Percentiles rank a stretch among this genome's conserved stretches.
These are phyloP conservation scores for Sebastes vulpes DNA, from an alignment of 2,797 vertebrate genomes.

Conservation along the genomic window DNA sequence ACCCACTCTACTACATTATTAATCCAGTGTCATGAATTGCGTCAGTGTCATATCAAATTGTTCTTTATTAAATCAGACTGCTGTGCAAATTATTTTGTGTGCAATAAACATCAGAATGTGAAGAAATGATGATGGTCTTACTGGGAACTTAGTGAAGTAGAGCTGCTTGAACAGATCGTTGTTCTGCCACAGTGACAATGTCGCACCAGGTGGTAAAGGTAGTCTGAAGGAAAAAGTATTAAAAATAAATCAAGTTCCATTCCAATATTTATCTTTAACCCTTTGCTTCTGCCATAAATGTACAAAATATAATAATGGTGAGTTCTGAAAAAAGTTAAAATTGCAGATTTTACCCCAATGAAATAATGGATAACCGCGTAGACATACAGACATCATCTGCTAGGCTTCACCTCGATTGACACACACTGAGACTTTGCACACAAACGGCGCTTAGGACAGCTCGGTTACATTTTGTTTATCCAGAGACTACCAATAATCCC, in stretches of 20 bases:
- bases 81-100: neutral
- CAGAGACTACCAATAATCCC: conserved; percentile 15
- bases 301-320: neutral
- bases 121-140: conserved; percentile 72
- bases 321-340: neutral
- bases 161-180: conserved; percentile 88
- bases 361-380: neutral
- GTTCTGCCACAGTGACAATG: conserved; percentile 95
- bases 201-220: conserved; percentile 93
- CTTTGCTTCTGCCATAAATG: neutral
- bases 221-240: conserved; percentile 78
- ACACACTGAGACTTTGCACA: neutral
- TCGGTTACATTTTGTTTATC: conserved; percentile 35
- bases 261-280: neutral
- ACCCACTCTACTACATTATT: neutral
- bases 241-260: neutral
- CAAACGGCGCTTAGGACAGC: neutral
- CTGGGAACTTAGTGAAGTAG: conserved; percentile 95
- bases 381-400: neutral
- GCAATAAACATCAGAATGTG: neutral
- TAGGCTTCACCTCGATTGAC: neutral
- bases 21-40: neutral
- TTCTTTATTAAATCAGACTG: neutral
- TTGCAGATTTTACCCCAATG: neutral
- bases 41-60: neutral